Conservation (phyloP, 1,140 invertebrate species). For the Zaprionus nigranus region DNA sequence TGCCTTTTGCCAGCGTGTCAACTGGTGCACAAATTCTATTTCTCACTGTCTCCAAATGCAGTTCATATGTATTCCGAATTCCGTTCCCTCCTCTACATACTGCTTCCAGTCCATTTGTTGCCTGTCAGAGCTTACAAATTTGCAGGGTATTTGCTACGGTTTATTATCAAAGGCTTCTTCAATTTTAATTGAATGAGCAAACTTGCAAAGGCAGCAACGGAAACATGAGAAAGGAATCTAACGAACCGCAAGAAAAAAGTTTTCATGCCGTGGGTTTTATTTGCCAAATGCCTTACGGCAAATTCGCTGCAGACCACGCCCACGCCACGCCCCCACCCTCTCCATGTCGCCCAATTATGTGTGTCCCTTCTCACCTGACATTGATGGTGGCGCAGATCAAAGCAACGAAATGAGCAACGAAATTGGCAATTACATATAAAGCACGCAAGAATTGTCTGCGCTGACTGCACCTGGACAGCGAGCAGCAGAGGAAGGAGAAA, state of each 20-base stretch:
- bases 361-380: slow-evolving; percentile 46
- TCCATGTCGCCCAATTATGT: not conserved
- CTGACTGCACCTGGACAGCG: slow-evolving; percentile 17
- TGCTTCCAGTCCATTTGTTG: slow-evolving; percentile 5
- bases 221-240: slow-evolving; percentile 28
- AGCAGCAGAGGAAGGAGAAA: not conserved
- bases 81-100: not conserved
- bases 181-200: slow-evolving; percentile 20
- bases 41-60: slow-evolving; percentile 51
- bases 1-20: slow-evolving; percentile 38
- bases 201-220: slow-evolving; percentile 13
- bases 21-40: slow-evolving; percentile 78
- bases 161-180: not conserved
- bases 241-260: slow-evolving; percentile 39
- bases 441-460: slow-evolving; percentile 57
- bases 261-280: slow-evolving; percentile 61
- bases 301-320: slow-evolving; percentile 57
- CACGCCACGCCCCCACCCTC: slow-evolving; percentile 16
- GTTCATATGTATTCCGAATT: slow-evolving; percentile 15
- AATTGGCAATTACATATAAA: slow-evolving; percentile 81
- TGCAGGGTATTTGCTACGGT: slow-evolving; percentile 1
- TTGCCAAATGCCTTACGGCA: slow-evolving; percentile 61
- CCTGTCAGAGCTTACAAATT: slow-evolving; percentile 7
- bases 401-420: slow-evolving; percentile 75
- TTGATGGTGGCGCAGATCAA: slow-evolving; percentile 62